phyloP scores from a whole-genome alignment of 2,797 vertebrate species.

The Danio aesculapii region DNA sequence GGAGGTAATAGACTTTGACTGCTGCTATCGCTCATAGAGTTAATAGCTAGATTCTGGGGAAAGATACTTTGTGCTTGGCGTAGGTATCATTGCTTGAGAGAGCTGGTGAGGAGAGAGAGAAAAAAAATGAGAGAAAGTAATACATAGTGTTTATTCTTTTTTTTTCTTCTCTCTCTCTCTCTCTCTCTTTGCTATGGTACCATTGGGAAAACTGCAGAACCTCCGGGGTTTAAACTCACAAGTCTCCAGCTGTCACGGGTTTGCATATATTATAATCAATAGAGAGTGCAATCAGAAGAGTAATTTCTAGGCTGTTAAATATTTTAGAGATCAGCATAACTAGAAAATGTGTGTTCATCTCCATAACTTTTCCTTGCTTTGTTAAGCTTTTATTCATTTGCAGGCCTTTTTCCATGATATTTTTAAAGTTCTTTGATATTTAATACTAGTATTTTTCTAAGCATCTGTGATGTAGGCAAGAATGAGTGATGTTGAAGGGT shows the following conservation, averaged over 20 bases:
- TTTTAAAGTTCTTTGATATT: background rate
- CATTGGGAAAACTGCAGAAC: background rate
- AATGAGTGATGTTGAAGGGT: background rate
- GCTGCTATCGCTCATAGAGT: constrained; percentile 83
- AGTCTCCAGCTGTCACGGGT: background rate
- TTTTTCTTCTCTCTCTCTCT: background rate
- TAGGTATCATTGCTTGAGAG: constrained; percentile 29
- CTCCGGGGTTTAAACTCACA: constrained; percentile 4
- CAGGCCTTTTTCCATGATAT: background rate
- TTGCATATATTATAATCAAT: constrained; percentile 16
- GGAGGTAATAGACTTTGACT: constrained; percentile 83
- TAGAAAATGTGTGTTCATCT: background rate
- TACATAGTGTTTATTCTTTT: background rate
- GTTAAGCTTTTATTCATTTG: background rate
- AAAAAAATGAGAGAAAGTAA: constrained; percentile 11
- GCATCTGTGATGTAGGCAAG: background rate
- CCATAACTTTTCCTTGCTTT: background rate
- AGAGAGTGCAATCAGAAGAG: background rate
- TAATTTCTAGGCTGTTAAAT: background rate
- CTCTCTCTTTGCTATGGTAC: constrained; percentile 2
- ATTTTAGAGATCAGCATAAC: constrained; percentile 17
- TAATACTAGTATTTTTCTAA: background rate
- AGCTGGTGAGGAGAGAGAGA: background rate
- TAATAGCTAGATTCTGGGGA: constrained; percentile 78
- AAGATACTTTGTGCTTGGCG: constrained; percentile 72